Percentiles rank a stretch among this genome's conserved stretches.
Evolutionary conservation across 2,888 invertebrate species (phyloP).

Genomic region (Mesodorylaimus sp.): DNA sequence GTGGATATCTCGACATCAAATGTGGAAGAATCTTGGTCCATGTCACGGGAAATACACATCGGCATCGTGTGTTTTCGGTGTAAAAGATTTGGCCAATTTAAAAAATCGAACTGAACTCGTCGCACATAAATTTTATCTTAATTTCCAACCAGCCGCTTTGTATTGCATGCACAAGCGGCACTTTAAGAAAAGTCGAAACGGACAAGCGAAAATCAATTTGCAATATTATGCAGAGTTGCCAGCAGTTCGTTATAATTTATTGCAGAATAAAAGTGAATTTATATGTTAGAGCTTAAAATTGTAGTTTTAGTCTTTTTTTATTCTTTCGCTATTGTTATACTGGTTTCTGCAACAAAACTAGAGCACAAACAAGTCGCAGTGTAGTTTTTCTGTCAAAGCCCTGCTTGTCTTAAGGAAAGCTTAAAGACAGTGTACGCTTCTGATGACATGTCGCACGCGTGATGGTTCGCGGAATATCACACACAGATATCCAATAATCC

Average conservation of each 20-base stretch:
- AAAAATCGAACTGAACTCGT: background rate
- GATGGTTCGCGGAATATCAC: too few species aligned
- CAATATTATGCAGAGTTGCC: background rate
- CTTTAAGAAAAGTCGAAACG: background rate
- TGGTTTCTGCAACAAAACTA: too few species aligned
- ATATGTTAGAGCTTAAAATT: too few species aligned
- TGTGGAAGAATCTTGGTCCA: background rate
- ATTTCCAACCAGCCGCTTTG: background rate
- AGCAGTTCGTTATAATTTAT: background rate
- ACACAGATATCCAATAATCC: too few species aligned
- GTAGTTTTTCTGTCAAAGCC: too few species aligned
- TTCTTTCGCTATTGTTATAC: too few species aligned
- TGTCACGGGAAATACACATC: background rate
- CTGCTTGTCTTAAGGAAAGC: too few species aligned
- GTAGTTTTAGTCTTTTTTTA: too few species aligned
- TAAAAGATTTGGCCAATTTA: background rate
- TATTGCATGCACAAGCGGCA: constrained; percentile 3
- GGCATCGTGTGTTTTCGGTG: constrained; percentile 3
- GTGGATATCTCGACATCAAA: background rate
- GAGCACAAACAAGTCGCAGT: too few species aligned
- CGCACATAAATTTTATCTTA: constrained; percentile 2
- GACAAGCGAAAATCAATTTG: too few species aligned
- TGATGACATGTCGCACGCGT: too few species aligned
- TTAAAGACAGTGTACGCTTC: too few species aligned
- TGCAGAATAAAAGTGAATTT: background rate